Base-by-base conservation (phyloP, 2,797 vertebrate genomes). In the Acropternis orthonyx region DNA sequence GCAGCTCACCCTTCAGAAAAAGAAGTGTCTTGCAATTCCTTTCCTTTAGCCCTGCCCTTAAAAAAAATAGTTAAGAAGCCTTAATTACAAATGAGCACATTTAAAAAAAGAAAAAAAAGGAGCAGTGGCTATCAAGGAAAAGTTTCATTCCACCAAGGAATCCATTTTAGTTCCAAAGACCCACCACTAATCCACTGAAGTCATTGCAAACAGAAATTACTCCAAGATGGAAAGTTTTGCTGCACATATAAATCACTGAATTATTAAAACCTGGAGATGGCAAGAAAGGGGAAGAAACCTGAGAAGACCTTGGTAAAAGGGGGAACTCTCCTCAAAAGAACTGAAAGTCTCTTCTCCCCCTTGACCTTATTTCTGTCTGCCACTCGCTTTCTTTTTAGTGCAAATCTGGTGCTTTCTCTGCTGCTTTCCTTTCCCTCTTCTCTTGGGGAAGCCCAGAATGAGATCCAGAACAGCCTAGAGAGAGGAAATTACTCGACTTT, bases 1-100 rank as follows among this genome's bases (percentile, higher is more conserved):
- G 8, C 77, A 52, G 94, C 83, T 96, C 92, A 59, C 62, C 83
- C 90, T 69, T 32, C 84, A n/a, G 18, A 36, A 34, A 61, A 48
- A 84, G 51, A 26, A 48, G 52, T 73, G 61, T 0, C 80, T 43
- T 15, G 48, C 55, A 75, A 20, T 75, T 59, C 86, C 28, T 59
- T 51, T 44, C 58, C 46, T 55, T 43, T 51, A 28, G 66, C 26
- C 44, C 24, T 21, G 17, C 48, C 22, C 43, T 61, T 17, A 4
- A 23, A 52, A 82, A 34, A 28, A 3, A 44, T 0, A 22, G 34
- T 12, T 21, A 12, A 62, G 51, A 58, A 69, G 11, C 3, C 46
- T 78, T 36, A 48, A 17, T 76, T 67, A 41, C 9, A 84, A 66
- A 84, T 3, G 28, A 48, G 10, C 1, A 1, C 2, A 4, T 2